Conservation (phyloP, 1,140 invertebrate species). For the Neodiprion lecontei region DNA sequence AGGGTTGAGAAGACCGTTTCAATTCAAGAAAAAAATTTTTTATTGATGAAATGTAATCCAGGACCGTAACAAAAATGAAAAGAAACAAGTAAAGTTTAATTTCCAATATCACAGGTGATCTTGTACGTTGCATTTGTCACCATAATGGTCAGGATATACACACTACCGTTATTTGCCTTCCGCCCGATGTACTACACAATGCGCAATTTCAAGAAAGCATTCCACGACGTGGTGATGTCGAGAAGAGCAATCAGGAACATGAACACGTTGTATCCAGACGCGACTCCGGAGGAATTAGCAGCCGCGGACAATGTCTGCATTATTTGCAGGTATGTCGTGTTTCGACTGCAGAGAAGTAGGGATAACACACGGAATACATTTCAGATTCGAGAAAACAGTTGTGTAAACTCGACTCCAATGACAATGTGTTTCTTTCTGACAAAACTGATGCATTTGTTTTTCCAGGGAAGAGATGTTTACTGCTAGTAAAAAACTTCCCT, state of each 20-base stretch:
- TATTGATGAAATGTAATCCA: no score
- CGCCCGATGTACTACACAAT: constrained; percentile 99
- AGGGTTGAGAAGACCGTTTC: no score
- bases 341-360: neutral
- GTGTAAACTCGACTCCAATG: no score
- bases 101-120: constrained; percentile 72
- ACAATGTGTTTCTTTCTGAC: no score
- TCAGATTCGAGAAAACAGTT: no score
- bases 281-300: constrained; percentile 91
- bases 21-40: neutral
- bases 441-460: constrained; percentile 10
- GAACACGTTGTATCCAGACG: constrained; percentile 98
- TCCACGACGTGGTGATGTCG: constrained; percentile 97
- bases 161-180: constrained; percentile 97
- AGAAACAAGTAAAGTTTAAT: no score
- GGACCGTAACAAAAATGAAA: no score
- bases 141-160: constrained; percentile 98
- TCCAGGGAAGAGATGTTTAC: constrained; percentile 66
- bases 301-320: constrained; percentile 98
- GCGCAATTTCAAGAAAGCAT: constrained; percentile 96
- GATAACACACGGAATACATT: no score
- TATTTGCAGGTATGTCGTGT: constrained; percentile 96
- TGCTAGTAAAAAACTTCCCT: constrained; percentile 96
- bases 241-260: constrained; percentile 96
- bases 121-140: constrained; percentile 94